Percentiles rank a stretch among this genome's conserved stretches.
Conservation (phyloP, 2,113 vertebrate species). For the Chloropsis hardwickii region DNA sequence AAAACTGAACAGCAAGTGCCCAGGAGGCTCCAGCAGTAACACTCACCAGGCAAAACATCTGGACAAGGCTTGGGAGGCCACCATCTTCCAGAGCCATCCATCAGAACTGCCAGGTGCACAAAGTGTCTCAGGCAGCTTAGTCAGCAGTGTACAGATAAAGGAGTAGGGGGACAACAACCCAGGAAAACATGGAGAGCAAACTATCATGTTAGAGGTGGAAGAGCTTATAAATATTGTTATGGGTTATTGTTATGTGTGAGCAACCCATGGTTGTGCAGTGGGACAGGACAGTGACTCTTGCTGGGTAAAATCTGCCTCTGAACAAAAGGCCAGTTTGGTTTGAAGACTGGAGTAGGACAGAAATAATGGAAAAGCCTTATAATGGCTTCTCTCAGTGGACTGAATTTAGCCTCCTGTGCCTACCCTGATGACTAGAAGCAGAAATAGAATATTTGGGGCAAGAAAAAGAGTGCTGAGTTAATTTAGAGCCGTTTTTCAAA, state of each 20-base stretch:
- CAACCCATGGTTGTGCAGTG: not conserved
- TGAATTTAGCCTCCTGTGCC: not conserved
- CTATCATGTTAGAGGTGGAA: not conserved
- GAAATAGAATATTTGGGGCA: not conserved
- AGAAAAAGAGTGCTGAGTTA: not conserved
- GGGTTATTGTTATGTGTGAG: not conserved
- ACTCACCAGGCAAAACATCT: not conserved
- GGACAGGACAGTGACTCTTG: not conserved
- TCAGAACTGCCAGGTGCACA: not conserved
- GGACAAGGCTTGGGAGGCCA: not conserved
- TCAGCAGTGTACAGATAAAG: not conserved
- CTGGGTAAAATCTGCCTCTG: not conserved
- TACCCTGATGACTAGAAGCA: not conserved
- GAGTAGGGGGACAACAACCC: not conserved
- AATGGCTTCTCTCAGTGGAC: not conserved
- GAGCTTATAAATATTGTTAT: not conserved
- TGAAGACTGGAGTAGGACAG: not conserved
- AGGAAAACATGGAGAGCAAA: not conserved
- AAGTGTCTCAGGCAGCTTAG: not conserved
- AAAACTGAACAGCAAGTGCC: not conserved
- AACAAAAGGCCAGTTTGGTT: not conserved
- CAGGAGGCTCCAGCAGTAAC: not conserved
- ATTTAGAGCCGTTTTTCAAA: not conserved
- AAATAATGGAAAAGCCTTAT: not conserved
- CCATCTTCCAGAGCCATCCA: not conserved